A percentile compares a stretch with the other conserved stretches of the same genome.
phyloP scores from a whole-genome alignment of 2,113 vertebrate genomes.

The Copsychus sechellarum region DNA sequence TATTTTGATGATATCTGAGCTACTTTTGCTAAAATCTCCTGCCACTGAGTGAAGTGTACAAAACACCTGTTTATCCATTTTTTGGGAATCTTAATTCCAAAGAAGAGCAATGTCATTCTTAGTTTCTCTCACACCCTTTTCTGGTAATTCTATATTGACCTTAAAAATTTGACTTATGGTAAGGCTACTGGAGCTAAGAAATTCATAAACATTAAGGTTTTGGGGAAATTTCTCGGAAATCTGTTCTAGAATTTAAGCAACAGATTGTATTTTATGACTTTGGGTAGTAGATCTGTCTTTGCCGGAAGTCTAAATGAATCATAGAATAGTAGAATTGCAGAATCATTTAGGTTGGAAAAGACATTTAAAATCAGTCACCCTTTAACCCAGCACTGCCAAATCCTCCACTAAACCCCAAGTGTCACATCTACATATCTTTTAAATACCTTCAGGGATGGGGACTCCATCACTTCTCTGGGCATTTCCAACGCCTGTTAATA shows the following conservation, averaged over 20 bases:
- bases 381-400: background rate
- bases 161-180: background rate
- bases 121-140: background rate
- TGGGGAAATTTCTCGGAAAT: background rate
- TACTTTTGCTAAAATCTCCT: background rate
- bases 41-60: background rate
- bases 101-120: background rate
- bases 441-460: background rate
- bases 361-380: background rate
- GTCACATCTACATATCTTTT: background rate
- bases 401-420: background rate
- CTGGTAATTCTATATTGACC: background rate
- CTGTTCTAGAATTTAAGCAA: background rate
- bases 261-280: background rate
- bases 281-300: background rate
- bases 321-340: background rate
- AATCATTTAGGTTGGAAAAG: background rate
- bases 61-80: background rate
- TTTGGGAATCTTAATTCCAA: background rate
- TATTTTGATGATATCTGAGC: background rate
- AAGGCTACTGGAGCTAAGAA: background rate
- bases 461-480: background rate
- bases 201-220: background rate
- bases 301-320: background rate
- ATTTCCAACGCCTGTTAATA: background rate